phyloP scores from a whole-genome alignment of 1,140 invertebrate species.

The Ruditapes philippinarum region DNA sequence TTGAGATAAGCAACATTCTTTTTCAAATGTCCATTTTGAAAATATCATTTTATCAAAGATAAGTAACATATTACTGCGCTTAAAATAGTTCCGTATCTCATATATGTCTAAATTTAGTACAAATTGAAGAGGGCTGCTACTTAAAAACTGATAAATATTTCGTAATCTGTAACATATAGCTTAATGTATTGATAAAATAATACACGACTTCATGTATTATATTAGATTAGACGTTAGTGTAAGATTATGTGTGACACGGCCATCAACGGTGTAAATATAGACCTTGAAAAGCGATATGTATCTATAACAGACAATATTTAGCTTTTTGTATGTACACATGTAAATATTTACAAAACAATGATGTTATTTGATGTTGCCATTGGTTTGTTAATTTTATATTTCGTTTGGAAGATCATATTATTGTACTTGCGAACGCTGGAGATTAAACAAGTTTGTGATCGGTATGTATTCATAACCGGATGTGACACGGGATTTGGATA shows the following conservation, averaged over 20 bases:
- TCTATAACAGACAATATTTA: no score
- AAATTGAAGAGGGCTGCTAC: background rate
- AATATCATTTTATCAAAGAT: no score
- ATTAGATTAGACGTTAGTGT: no score
- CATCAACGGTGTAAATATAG: no score
- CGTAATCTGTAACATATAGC: background rate
- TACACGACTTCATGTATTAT: background rate
- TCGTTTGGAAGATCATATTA: background rate
- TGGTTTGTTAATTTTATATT: background rate
- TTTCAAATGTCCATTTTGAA: no score
- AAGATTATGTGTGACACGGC: no score
- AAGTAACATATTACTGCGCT: no score
- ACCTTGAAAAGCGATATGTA: no score
- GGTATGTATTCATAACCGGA: slow-evolving; percentile 86
- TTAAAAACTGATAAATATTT: background rate
- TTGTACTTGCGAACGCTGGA: background rate
- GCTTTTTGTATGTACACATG: no score
- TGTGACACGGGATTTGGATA: slow-evolving; percentile 88
- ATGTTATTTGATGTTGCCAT: background rate
- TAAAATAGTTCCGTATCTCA: no score
- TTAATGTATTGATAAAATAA: background rate
- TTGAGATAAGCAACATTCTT: no score
- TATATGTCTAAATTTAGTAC: background rate
- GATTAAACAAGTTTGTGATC: background rate
- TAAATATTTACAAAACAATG: background rate